Evolutionary conservation across 2,797 vertebrate species (phyloP).

Genomic region (Heteromormyrus szaboi): DNA sequence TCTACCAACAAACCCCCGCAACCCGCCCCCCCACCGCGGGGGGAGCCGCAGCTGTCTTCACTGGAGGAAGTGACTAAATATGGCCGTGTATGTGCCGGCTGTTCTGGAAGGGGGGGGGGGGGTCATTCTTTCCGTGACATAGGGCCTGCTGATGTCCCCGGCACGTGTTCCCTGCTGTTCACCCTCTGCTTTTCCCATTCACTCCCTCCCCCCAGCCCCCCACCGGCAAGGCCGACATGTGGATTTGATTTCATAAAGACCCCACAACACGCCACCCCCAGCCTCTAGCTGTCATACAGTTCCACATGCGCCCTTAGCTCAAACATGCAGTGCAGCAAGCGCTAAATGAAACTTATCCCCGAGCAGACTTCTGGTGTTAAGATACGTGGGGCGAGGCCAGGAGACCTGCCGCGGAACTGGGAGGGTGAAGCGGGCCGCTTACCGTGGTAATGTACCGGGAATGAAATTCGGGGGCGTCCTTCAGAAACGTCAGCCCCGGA

Average conservation of each 20-base stretch:
- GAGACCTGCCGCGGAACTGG: neutral
- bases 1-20: slow-evolving; percentile 32
- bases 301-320: neutral
- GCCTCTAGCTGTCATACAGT: neutral
- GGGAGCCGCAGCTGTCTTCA: slow-evolving; percentile 36
- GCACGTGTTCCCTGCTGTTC: slow-evolving; percentile 44
- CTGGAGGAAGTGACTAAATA: slow-evolving; percentile 61
- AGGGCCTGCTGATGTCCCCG: slow-evolving; percentile 35
- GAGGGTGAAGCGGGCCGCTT: neutral
- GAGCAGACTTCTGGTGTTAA: neutral
- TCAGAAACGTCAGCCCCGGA: neutral
- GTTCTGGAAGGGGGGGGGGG: slow-evolving; percentile 26
- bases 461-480: neutral
- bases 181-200: neutral
- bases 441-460: slow-evolving; percentile 5
- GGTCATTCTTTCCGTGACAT: slow-evolving; percentile 61
- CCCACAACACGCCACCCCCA: neutral
- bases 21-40: neutral
- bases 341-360: neutral
- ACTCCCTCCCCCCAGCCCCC: neutral
- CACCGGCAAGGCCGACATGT: neutral
- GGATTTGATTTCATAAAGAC: neutral
- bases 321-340: neutral
- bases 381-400: neutral
- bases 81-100: slow-evolving; percentile 40